phyloP scores from a whole-genome alignment of 2,888 invertebrate species.

The Ecliptopera silaceata region DNA sequence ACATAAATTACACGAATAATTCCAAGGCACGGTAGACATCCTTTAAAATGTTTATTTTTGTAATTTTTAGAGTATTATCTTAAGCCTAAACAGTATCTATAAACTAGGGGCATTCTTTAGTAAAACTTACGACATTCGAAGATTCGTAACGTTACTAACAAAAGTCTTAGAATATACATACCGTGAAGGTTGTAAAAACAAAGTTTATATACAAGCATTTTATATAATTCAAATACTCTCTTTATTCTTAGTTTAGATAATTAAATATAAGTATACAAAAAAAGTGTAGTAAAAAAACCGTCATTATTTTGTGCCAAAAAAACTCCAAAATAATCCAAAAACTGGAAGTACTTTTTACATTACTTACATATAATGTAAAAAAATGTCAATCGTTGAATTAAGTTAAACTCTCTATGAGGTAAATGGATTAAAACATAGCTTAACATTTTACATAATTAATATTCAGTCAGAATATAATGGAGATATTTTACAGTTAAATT shows the following conservation, averaged over 20 bases:
- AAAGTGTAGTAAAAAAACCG: background rate
- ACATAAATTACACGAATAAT: background rate
- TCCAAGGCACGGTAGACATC: background rate
- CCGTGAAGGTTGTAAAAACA: too few species aligned
- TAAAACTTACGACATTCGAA: too few species aligned
- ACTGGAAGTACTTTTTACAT: slow-evolving; percentile 27
- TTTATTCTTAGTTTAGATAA: too few species aligned
- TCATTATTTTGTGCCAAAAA: slow-evolving; percentile 7
- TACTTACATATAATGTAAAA: slow-evolving; percentile 29
- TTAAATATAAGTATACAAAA: too few species aligned
- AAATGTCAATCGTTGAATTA: slow-evolving; percentile 26
- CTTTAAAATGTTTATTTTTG: too few species aligned
- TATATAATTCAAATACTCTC: too few species aligned
- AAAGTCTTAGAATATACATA: too few species aligned
- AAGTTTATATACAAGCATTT: too few species aligned
- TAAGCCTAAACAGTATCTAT: background rate
- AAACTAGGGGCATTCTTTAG: too few species aligned
- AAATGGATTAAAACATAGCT: slow-evolving; percentile 31
- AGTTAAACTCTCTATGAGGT: slow-evolving; percentile 37
- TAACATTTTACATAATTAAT: slow-evolving; percentile 31
- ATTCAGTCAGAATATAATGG: slow-evolving; percentile 39
- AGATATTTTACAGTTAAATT: slow-evolving; percentile 34
- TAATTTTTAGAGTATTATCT: background rate
- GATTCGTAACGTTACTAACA: too few species aligned
- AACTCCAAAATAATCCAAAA: slow-evolving; percentile 21